These are phyloP conservation scores for Meteorus cinctellus DNA, from an alignment of 2,888 invertebrate species.

Conservation along the genomic window DNA sequence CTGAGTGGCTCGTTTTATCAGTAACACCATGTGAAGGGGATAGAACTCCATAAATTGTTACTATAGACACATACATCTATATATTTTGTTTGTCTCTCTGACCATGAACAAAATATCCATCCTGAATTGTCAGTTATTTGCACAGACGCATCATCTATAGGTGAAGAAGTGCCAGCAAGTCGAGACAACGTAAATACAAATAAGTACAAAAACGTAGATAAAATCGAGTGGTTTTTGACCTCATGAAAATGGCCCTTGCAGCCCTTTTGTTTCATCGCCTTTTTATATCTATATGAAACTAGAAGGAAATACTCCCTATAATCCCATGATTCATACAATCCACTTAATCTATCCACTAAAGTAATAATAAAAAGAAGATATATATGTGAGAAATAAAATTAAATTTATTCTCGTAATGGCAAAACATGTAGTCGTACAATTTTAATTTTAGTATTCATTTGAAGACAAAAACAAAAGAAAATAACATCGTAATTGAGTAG, in stretches of 20 bases:
- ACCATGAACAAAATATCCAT: conserved; percentile 46
- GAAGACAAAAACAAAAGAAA: not conserved
- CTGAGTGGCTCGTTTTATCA: conserved; percentile 57
- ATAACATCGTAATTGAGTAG: not conserved
- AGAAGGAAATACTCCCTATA: conserved; percentile 7
- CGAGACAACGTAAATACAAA: conserved; percentile 24
- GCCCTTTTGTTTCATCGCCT: conserved; percentile 30
- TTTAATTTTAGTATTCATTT: not conserved
- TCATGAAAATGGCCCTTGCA: conserved; percentile 53
- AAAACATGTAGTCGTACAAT: not conserved
- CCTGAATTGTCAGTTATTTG: conserved; percentile 56
- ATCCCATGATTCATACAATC: conserved; percentile 29
- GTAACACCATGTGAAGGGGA: conserved; percentile 41
- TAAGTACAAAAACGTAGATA: conserved; percentile 49
- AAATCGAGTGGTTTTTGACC: conserved; percentile 63
- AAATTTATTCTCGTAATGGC: not conserved
- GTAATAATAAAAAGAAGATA: not conserved
- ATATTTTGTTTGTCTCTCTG: conserved; percentile 30
- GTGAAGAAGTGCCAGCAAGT: conserved; percentile 56
- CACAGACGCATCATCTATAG: conserved; percentile 62
- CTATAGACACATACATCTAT: conserved; percentile 46
- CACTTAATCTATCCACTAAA: conserved; percentile 12
- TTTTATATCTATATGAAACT: conserved; percentile 8
- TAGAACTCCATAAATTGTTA: conserved; percentile 38
- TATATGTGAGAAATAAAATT: not conserved